Evolutionary conservation across 30 jellyfish, hydroid and myxozoan species (phyloP), one percentile per base, ranked within the genome.

Genomic region (Hydractinia echinata): DNA sequence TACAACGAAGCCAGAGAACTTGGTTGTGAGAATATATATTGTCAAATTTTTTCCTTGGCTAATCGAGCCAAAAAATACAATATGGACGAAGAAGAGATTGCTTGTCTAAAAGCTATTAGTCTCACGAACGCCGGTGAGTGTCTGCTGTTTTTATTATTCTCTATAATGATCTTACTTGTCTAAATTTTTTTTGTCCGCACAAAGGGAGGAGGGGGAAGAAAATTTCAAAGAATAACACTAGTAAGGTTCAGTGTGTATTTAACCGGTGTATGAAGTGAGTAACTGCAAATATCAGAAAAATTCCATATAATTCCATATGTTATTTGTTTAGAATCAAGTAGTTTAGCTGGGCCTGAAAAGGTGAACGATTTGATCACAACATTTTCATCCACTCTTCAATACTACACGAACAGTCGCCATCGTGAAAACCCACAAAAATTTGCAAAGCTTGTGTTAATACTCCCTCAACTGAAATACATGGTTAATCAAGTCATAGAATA

Each of bases 101-200:
- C 94, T 8, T 91, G 97, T 71, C 60, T 91, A 16, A 91, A 91
- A 73, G 97, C 97, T 61, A 91, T 91, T 19, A 89, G 95, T 10
- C 88, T 91, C 16, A 76, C 94, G 58, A 91, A 91, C 72, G 97
- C 97, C 6, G 97, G 97, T 91, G 49, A 30, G 95, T 77, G 16
- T 7, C 9, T 0, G 1, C 4, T 1, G 2, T 64, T 44, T n/a
- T 64, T 58, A 30, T 30, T 30, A 30, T 30, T 30, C 44, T 30
- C 2, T 30, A 30, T 30, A 30, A 30, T 2, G 44, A 30, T 30
- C 44, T 30, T 30, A 30, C 44, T 30, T 30, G 44, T 30, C n/a
- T n/a, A n/a, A n/a, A n/a, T n/a, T 30, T 30, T 30, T 0, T 30
- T 30, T 30, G 44, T 30, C 44, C 44, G 44, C 44, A 30, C 1